phyloP scores from a whole-genome alignment of 2,888 invertebrate genomes.

The Andrena chrysosceles region DNA sequence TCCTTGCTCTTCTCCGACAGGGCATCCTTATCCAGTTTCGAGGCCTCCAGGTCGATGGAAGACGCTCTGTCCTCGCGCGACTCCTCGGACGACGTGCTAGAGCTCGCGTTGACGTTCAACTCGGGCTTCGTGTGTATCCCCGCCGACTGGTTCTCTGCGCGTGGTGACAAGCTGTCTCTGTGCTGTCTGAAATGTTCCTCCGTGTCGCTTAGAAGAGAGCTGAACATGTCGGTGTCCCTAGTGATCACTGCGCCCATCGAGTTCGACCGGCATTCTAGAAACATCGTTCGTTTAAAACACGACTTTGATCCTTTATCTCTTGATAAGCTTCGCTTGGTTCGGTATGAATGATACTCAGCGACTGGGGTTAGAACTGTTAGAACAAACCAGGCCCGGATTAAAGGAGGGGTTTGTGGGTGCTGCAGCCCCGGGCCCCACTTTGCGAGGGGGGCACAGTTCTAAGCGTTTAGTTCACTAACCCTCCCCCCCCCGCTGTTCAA shows the following conservation, averaged over 20 bases:
- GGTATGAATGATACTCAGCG: too few relatives aligned
- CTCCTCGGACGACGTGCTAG: conserved; percentile 66
- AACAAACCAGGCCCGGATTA: too few relatives aligned
- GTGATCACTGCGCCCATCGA: conserved; percentile 87
- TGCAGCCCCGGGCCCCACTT: too few relatives aligned
- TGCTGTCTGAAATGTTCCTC: conserved; percentile 87
- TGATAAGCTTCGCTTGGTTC: too few relatives aligned
- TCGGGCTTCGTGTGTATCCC: conserved; percentile 70
- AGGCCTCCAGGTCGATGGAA: conserved; percentile 37
- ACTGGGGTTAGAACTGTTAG: too few relatives aligned
- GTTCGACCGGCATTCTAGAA: conserved; percentile 89
- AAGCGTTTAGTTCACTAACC: too few relatives aligned
- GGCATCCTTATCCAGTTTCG: conserved; percentile 15
- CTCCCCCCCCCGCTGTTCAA: too few relatives aligned
- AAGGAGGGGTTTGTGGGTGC: too few relatives aligned
- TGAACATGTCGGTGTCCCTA: conserved; percentile 86
- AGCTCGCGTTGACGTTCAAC: conserved; percentile 62
- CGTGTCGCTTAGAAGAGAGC: conserved; percentile 87
- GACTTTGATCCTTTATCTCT: neutral
- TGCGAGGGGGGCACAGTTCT: too few relatives aligned
- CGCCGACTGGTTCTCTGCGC: conserved; percentile 65
- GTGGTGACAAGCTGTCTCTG: conserved; percentile 85
- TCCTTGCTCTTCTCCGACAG: conserved; percentile 67
- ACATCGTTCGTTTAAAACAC: neutral
- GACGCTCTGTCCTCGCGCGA: conserved; percentile 59